Evolutionary conservation across 1,140 invertebrate species (phyloP), one percentile per base, ranked within the genome.

Genomic region (Doryteuthis pealeii): DNA sequence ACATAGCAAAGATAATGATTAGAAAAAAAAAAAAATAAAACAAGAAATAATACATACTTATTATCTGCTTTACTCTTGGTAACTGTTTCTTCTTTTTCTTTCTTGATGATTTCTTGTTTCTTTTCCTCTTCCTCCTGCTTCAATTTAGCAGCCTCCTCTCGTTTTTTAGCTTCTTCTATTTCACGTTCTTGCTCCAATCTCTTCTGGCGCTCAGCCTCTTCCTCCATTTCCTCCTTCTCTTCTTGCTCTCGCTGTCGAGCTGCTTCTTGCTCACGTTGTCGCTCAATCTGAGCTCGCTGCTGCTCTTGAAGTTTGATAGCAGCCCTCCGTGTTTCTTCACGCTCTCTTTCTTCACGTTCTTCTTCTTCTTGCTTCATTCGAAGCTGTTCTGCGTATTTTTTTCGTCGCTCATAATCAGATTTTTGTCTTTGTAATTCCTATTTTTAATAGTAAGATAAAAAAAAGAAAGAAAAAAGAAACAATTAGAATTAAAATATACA

Each of bases 351-450:
- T 32, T 68, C 66, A 30, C 66, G 3, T 8, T 68, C 66, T 30
- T 26, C 66, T 22, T 68, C 66, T 33, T 68, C 66, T 8, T 68
- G 66, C 66, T 68, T 22, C 66, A 68, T 31, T 32, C 66, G 66
- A 68, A 68, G 66, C 26, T 68, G 66, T 22, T 30, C 66, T 8
- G 66, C 66, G 18, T 32, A 10, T 26, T 68, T 68, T 3, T 68
- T 68, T 26, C 31, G 28, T 22, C 66, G 66, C 28, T 68, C 66
- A 68, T 68, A 68, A 68, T 68, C 31, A 30, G 66, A 31, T 33
- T 68, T 68, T 32, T 68, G 66, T 22, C 66, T 26, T 30, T 68
- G 66, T 22, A 68, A 30, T 31, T 68, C 66, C 66, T 68, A 33
- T 62, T 40, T 40, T 40, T 5, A 62, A 62, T 22, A 62, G 26